These are phyloP conservation scores for Eufriesea mexicana DNA, from an alignment of 1,140 invertebrate species.

Conservation along the genomic window DNA sequence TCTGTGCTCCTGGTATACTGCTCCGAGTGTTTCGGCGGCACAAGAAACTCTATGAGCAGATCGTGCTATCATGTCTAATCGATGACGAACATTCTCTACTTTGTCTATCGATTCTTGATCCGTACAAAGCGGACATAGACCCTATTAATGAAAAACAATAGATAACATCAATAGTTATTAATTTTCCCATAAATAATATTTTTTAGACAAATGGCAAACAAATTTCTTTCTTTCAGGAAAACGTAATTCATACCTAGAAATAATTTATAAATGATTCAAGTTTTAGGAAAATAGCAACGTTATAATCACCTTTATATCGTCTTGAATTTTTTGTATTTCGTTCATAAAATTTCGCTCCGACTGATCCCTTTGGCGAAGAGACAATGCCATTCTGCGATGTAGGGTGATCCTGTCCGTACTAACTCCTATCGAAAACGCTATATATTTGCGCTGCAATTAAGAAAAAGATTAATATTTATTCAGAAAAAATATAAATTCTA, in stretches of 20 bases:
- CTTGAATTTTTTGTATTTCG: conserved; percentile 76
- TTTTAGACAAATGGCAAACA: neutral
- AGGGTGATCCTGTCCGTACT: conserved; percentile 76
- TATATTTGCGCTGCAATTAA: conserved; percentile 74
- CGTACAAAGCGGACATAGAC: conserved; percentile 76
- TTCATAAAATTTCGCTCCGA: conserved; percentile 74
- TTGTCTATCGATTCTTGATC: conserved; percentile 79
- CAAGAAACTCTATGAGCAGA: conserved; percentile 77
- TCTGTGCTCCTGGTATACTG: conserved; percentile 77
- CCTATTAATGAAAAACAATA: conserved; percentile 65
- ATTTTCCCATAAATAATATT: neutral
- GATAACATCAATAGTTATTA: neutral
- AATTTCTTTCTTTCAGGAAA: too few species aligned
- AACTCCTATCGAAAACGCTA: conserved; percentile 78
- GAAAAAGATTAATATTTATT: neutral
- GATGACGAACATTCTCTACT: conserved; percentile 75
- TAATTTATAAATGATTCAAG: conserved; percentile 21
- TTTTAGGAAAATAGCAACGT: neutral
- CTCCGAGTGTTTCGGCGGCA: conserved; percentile 77
- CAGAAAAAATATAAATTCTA: too few species aligned
- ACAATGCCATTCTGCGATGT: conserved; percentile 68
- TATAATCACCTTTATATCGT: conserved; percentile 76
- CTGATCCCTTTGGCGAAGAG: conserved; percentile 77
- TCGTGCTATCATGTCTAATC: conserved; percentile 76
- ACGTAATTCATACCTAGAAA: neutral